Conservation (phyloP, 2,888 invertebrate species). For the Agrotis puta region DNA sequence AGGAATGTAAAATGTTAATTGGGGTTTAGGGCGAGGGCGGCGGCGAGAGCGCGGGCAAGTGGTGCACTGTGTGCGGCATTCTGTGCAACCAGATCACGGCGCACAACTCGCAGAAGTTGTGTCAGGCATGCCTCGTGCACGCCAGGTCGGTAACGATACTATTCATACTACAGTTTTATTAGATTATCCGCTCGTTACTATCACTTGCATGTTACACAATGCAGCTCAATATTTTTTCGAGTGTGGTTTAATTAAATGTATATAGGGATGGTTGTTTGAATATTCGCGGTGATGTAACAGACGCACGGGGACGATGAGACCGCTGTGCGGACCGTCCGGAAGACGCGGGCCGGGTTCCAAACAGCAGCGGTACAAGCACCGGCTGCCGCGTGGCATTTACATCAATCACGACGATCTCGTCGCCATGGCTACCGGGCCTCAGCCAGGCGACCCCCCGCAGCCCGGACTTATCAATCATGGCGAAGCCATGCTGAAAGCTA, state of each 20-base stretch:
- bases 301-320: slow-evolving; percentile 95
- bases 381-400: slow-evolving; percentile 99
- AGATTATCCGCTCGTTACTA: slow-evolving; percentile 66
- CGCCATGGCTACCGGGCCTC: slow-evolving; percentile 95
- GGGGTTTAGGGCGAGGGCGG: slow-evolving; percentile 89
- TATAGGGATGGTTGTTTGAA: slow-evolving; percentile 78
- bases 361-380: slow-evolving; percentile 93
- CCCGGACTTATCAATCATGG: slow-evolving; percentile 92
- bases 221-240: slow-evolving; percentile 66
- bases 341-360: slow-evolving; percentile 90
- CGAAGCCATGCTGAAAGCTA: slow-evolving; percentile 96
- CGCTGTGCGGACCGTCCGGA: slow-evolving; percentile 94
- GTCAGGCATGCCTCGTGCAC: slow-evolving; percentile 91
- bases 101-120: slow-evolving; percentile 90
- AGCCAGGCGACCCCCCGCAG: slow-evolving; percentile 90
- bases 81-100: slow-evolving; percentile 88
- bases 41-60: slow-evolving; percentile 85
- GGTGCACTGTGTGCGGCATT: slow-evolving; percentile 90
- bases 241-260: slow-evolving; percentile 68
- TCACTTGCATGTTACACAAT: slow-evolving; percentile 73
- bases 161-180: slow-evolving; percentile 66
- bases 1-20: slow-evolving; percentile 85
- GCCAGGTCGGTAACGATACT: slow-evolving; percentile 89
- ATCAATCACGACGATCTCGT: slow-evolving; percentile 99
- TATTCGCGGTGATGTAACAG: slow-evolving; percentile 90